Evolutionary conservation across 2,113 vertebrate species (phyloP), one percentile per base, ranked within the genome.

Genomic region (Pelvicachromis taeniatus): DNA sequence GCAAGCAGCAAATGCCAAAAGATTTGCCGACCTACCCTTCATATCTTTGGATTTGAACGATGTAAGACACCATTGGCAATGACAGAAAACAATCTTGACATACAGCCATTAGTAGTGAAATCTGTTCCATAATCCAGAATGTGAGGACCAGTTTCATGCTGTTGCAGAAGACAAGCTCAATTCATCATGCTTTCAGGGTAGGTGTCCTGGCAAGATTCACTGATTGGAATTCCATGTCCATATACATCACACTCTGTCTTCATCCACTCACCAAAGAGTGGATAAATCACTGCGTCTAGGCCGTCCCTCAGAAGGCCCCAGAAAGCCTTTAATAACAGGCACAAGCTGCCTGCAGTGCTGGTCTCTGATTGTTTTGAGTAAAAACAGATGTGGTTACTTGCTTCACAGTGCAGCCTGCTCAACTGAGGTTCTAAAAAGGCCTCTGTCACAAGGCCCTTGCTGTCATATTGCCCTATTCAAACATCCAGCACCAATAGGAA

Each of bases 311-410:
- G 84, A 92, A 94, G 92, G 93, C 93, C 94, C 91, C 92, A 92
- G 87, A 95, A 95, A 95, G 93, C 93, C 94, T 93, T 96, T 94
- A 95, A 95, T 95, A 95, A 95, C 93, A 94, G 93, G 87, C 92
- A 90, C 70, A 53, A 81, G 93, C 92, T 93, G 94, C 92, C 95
- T 94, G 94, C 91, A 90, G 88, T 86, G 91, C 91, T 78, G 89
- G 86, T 85, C 93, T 87, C 94, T 95, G 94, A 95, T 96, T 96
- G 95, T 95, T 95, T 95, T 94, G 93, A 96, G 93, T 95, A 84
- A 95, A 96, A 96, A 94, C 96, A 96, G 95, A 96, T 96, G 96
- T 96, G 95, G 92, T 80, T 68, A 75, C 87, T 93, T 92, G 92
- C 89, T 87, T 87, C 90, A 86, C 84, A 82, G 83, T 23, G 81